Conservation (phyloP, 2,113 vertebrate species). For the Clupea harengus region DNA sequence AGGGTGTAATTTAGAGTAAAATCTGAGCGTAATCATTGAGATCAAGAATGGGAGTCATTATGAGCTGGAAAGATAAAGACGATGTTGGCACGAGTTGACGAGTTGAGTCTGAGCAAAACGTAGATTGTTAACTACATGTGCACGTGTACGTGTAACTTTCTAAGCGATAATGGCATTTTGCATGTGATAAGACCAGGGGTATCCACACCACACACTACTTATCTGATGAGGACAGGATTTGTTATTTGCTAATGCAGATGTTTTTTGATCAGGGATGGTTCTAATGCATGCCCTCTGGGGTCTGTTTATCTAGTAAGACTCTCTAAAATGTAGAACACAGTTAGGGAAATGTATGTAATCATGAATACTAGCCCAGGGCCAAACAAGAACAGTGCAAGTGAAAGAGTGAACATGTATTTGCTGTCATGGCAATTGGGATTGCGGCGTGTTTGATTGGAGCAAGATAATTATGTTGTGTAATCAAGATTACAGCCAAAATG, state of each 20-base stretch:
- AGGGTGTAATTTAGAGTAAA: not conserved
- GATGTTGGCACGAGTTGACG: not conserved
- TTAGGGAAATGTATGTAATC: slow-evolving; percentile 58
- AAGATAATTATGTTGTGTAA: slow-evolving; percentile 66
- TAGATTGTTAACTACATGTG: not conserved
- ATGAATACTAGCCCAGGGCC: slow-evolving; percentile 51
- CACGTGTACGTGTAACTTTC: not conserved
- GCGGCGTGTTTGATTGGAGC: slow-evolving; percentile 62
- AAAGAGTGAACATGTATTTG: slow-evolving; percentile 54
- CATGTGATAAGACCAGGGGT: not conserved
- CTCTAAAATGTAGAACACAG: slow-evolving; percentile 38
- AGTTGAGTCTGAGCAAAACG: not conserved
- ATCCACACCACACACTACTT: not conserved
- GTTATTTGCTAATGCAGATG: slow-evolving; percentile 22
- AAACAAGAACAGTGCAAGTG: slow-evolving; percentile 39
- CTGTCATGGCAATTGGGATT: slow-evolving; percentile 62
- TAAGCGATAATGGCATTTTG: not conserved
- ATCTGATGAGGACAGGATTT: not conserved
- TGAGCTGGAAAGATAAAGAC: not conserved
- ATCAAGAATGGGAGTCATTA: not conserved
- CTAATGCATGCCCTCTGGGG: slow-evolving; percentile 39
- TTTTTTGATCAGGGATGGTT: slow-evolving; percentile 29
- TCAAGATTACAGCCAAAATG: slow-evolving; percentile 70
- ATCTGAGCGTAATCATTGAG: not conserved
- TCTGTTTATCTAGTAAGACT: slow-evolving; percentile 51